phyloP scores from a whole-genome alignment of 2,113 vertebrate species.

The Beaufortia kweichowensis region DNA sequence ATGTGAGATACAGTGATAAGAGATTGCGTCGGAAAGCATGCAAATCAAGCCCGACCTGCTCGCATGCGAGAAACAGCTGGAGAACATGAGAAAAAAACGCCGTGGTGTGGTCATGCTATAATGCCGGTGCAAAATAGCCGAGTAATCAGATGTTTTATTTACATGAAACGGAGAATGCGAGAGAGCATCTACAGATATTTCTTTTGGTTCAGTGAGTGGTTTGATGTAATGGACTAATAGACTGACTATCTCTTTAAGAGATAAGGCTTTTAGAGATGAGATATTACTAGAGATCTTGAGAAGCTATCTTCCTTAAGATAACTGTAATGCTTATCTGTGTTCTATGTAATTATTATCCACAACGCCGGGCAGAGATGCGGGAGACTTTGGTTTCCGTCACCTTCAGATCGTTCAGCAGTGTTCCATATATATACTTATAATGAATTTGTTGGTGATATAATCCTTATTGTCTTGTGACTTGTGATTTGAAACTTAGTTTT shows the following conservation, averaged over 20 bases:
- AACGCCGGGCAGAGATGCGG: not conserved
- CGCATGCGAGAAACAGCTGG: slow-evolving; percentile 23
- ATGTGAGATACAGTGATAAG: slow-evolving; percentile 20
- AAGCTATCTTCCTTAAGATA: not conserved
- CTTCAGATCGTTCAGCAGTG: not conserved
- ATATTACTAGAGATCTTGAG: not conserved
- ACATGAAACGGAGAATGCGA: not conserved
- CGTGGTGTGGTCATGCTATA: slow-evolving; percentile 18
- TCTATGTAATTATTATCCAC: not conserved
- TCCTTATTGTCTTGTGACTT: no score
- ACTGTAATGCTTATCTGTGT: not conserved
- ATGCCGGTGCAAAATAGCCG: not conserved
- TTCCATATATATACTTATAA: not conserved
- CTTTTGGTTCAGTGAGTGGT: not conserved
- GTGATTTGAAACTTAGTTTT: no score
- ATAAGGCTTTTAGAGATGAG: not conserved
- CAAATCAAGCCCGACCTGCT: slow-evolving; percentile 28
- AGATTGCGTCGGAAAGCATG: slow-evolving; percentile 3
- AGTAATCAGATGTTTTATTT: not conserved
- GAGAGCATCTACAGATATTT: not conserved
- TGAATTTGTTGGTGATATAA: no score
- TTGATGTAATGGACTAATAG: not conserved
- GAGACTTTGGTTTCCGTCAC: not conserved
- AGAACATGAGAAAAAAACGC: slow-evolving; percentile 16
- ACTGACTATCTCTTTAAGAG: not conserved